Evolutionary conservation across 2,113 vertebrate species (phyloP), one percentile per base, ranked within the genome.

Genomic region (Philantomba maxwellii): DNA sequence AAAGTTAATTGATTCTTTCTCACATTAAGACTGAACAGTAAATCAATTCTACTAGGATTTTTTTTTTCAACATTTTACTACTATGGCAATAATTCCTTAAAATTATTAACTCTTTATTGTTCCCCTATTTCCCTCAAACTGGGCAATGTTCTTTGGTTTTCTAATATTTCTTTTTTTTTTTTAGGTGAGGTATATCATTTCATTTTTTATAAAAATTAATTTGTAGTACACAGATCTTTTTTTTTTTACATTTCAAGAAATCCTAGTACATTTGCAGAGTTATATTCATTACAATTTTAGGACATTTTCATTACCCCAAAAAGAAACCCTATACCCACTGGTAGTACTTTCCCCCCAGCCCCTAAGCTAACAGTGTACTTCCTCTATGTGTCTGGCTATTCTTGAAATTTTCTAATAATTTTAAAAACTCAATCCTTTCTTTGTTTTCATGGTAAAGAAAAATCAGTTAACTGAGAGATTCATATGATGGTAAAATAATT

Each of bases 1-100:
- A 89, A 87, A 93, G 51, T 97, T 97, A 98, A 98, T 97, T 98
- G 98, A 98, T 98, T 98, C 95, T 96, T 98, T 98, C 94, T 96
- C 92, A 62, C 94, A 98, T 91, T 98, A 97, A 96, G 83, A 92
- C 89, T 95, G 53, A 98, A 90, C 78, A 93, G 89, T 98, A 98
- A 98, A 96, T 98, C 97, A 98, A 66, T 80, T 93, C 89, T 91
- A 26, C 77, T 88, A 62, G 62, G 28, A 64, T 82, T 93, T 94
- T 82, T 97, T 85, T 96, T 83, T 1, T 57, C 87, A 95, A 94
- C 25, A 86, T 85, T 96, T 98, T 97, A 80, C 55, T 97, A 51
- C 62, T 53, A 73, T 25, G 39, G 33, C 83, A 96, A 70, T 57
- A 87, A 97, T 94, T 91, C 93, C 98, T 91, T 89, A 91, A 96